Base-by-base conservation (phyloP, 2,113 vertebrate species). In the Anas platyrhynchos region DNA sequence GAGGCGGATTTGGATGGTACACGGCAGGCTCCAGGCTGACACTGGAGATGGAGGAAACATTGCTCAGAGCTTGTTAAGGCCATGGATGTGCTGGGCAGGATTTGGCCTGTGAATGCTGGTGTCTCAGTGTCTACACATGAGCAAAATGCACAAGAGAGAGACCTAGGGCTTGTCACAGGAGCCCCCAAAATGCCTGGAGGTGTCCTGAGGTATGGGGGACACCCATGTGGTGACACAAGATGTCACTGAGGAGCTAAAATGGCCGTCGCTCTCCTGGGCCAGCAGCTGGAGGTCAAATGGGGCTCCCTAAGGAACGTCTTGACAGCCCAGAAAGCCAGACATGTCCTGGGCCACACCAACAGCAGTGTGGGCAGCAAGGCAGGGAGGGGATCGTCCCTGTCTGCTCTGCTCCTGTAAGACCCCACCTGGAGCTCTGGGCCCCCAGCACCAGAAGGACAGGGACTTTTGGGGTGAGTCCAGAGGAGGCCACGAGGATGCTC, bases 81-180 rank as follows among this genome's bases (percentile, higher is more conserved):
- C 8, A 5, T 18, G 84, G 61, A 72, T 34, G 11, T 0, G 0
- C 25, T 32, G 52, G 38, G 25, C 31, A 87, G 77, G 71, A 43
- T 68, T 78, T 38, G 72, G 34, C 20, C 18, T 3, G 14, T 5
- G 3, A 13, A 34, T 59, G 58, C 20, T 34, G 1, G 12, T 55
- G 46, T 78, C 14, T 89, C 31, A 2, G 1, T 0, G 0, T 22
- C 27, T 63, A 8, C 0, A 0, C 22, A 43, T 3, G 2, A 91
- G n/a, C 2, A 52, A 86, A 44, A 72, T 14, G 31, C 32, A 56
- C 41, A 32, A 17, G 52, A 54, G 31, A 20, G 56, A 58, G 56
- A 10, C 26, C 31, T 58, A 12, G 32, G 12, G 32, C 58, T 59
- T 59, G 58, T 20, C 58, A 13, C 58, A 20, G 32, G 8, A 14